Base-by-base conservation (phyloP, 1,140 invertebrate genomes). In the Aethina tumida region DNA sequence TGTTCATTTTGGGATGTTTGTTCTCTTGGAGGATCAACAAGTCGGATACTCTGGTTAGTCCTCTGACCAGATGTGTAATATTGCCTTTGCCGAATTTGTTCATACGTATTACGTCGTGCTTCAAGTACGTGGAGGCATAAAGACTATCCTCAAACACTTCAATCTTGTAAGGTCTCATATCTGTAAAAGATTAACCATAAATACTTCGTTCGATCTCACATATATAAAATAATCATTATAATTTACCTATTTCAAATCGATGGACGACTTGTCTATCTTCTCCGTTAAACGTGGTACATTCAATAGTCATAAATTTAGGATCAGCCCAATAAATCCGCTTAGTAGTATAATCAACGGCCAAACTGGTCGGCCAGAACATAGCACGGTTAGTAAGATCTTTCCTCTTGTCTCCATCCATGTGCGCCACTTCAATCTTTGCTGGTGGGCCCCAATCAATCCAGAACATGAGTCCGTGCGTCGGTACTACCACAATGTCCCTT, bases 271-370 rank as follows among this genome's bases (percentile, higher is more conserved):
- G 66, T 12, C 79, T 65, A 56, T 79, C 71, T 27, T 63, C 70
- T 28, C 82, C 83, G 56, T 85, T 74, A 0, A 82, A 60, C 29
- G 68, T 67, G 2, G 74, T 65, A 18, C 73, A 73, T 57, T 84
- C 80, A n/a, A 86, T 70, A 0, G 68, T 71, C 34, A 68, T 65
- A n/a, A 68, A 64, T 56, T 78, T 79, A 3, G 73, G 67, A 55
- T 89, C 84, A 2, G 74, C 69, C 82, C 82, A 88, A 63, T 87
- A 89, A 0, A 89, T 50, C 30, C 79, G 59, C 10, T 65, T 60
- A 3, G 74, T 73, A 8, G 75, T 66, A 60, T 75, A 69, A 63
- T 84, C 80, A 35, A 87, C 69, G 2, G 81, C 69, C 2, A 89
- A 58, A 25, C 79, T 77, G 12, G 69, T 73, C 1, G 82, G 75